Percentiles rank a stretch among this genome's conserved stretches.
phyloP scores from a whole-genome alignment of 2,888 invertebrate genomes.

The Ceratothoa steindachneri region DNA sequence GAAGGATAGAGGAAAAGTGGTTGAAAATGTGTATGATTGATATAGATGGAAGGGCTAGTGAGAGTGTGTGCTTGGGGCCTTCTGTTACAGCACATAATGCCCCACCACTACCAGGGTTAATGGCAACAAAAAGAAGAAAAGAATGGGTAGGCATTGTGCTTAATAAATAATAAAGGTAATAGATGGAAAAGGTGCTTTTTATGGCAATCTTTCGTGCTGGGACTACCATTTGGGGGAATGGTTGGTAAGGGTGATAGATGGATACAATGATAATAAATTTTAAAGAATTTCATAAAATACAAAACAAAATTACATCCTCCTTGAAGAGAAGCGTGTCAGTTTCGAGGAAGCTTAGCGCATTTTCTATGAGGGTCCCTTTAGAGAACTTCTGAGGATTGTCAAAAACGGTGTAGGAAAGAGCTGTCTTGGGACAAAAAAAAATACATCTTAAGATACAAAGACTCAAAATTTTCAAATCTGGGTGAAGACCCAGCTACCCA shows the following conservation, averaged over 20 bases:
- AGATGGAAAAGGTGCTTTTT: no score
- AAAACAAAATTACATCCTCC: conserved; percentile 60
- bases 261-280: no score
- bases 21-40: background rate
- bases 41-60: background rate
- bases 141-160: no score
- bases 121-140: no score
- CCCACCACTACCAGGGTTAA: no score
- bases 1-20: background rate
- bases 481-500: no score
- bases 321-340: conserved; percentile 79
- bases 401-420: conserved; percentile 80
- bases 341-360: conserved; percentile 72
- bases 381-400: conserved; percentile 85
- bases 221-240: no score
- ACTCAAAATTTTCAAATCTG: background rate
- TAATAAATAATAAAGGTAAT: no score
- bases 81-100: no score
- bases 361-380: conserved; percentile 69
- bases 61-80: background rate
- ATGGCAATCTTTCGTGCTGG: no score
- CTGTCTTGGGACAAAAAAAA: conserved; percentile 61
- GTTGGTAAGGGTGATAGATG: no score
- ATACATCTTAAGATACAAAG: conserved; percentile 4
- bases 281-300: no score